phyloP scores from a whole-genome alignment of 2,797 vertebrate species.

The Cichlasoma orientale region DNA sequence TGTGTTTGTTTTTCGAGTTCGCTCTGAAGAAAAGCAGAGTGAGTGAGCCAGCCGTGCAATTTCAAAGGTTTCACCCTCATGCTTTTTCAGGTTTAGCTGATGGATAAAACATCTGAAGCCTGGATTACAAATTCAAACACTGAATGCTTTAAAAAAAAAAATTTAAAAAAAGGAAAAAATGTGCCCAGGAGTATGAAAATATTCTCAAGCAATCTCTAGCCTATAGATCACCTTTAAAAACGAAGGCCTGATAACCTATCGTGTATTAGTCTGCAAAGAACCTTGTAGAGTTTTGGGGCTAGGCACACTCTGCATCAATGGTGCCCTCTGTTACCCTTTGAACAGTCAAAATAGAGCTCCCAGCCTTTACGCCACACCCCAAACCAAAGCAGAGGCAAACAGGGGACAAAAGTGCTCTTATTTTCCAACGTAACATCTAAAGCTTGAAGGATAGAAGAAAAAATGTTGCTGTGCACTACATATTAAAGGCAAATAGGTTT shows the following conservation, averaged over 20 bases:
- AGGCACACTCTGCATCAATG: slow-evolving; percentile 57
- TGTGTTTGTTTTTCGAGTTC: slow-evolving; percentile 11
- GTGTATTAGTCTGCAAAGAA: background rate
- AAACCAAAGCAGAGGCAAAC: slow-evolving; percentile 55
- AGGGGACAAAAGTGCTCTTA: slow-evolving; percentile 54
- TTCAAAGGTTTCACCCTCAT: background rate
- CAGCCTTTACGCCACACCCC: slow-evolving; percentile 54
- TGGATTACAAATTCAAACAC: background rate
- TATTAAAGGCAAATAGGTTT: background rate
- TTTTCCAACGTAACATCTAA: slow-evolving; percentile 14
- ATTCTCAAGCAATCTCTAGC: background rate
- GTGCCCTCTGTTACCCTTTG: slow-evolving; percentile 65
- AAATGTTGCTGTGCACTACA: background rate
- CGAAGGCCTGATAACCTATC: background rate
- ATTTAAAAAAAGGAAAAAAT: too few species aligned
- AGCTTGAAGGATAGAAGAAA: background rate
- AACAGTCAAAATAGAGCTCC: slow-evolving; percentile 61
- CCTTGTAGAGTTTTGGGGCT: slow-evolving; percentile 3
- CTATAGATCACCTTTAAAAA: background rate
- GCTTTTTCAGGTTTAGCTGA: background rate
- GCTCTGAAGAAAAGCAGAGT: background rate
- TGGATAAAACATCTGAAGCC: background rate
- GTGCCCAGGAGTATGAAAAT: background rate
- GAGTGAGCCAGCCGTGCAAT: background rate
- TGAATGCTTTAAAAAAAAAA: background rate